These are phyloP conservation scores for Argyra leucocephala DNA, from an alignment of 2,888 invertebrate genomes.

Conservation along the genomic window DNA sequence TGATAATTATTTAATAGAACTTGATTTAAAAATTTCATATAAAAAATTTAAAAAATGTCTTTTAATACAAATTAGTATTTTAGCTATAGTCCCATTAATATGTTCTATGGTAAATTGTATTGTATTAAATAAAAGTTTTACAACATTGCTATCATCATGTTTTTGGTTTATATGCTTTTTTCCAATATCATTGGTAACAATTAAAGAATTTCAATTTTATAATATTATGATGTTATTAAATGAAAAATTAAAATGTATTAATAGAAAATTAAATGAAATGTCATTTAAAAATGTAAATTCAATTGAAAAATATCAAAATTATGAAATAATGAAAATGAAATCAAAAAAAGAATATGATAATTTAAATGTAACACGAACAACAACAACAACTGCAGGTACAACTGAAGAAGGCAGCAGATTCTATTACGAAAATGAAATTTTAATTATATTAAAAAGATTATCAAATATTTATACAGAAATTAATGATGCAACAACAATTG, in stretches of 20 bases:
- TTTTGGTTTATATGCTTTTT: slow-evolving; percentile 33
- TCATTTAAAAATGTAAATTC: background rate
- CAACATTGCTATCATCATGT: slow-evolving; percentile 23
- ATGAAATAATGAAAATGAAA: slow-evolving; percentile 14
- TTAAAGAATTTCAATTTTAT: slow-evolving; percentile 32
- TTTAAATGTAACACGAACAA: slow-evolving; percentile 14
- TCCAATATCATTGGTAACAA: slow-evolving; percentile 29
- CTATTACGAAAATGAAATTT: slow-evolving; percentile 13
- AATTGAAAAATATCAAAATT: slow-evolving; percentile 12
- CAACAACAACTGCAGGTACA: too few species aligned
- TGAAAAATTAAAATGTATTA: slow-evolving; percentile 27
- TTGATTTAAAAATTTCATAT: slow-evolving; percentile 25
- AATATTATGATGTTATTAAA: slow-evolving; percentile 30
- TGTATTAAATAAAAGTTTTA: slow-evolving; percentile 26
- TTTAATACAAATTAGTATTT: slow-evolving; percentile 24
- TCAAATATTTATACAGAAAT: slow-evolving; percentile 27
- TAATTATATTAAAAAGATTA: slow-evolving; percentile 25
- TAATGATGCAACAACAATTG: slow-evolving; percentile 27
- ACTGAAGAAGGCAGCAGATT: slow-evolving; percentile 9
- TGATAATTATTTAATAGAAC: slow-evolving; percentile 25
- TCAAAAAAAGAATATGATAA: slow-evolving; percentile 11
- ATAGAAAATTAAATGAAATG: slow-evolving; percentile 23
- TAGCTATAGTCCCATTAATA: slow-evolving; percentile 26
- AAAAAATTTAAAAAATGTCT: slow-evolving; percentile 22
- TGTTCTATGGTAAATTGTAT: slow-evolving; percentile 33